Evolutionary conservation across 2,888 invertebrate genomes (phyloP), one percentile per base, ranked within the genome.

Genomic region (Scelioninae gen. 2): DNA sequence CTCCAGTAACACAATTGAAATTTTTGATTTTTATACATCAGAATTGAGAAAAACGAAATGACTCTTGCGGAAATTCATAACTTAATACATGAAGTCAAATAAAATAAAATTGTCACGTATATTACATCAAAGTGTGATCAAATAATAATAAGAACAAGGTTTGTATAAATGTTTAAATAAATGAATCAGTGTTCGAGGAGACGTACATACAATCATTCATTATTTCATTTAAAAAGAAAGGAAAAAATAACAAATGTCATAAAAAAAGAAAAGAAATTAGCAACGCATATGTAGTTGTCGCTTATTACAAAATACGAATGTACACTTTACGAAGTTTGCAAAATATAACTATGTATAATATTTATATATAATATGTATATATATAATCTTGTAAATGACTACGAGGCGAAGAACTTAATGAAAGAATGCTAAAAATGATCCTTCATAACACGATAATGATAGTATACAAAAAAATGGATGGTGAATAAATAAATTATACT

Each of bases 401-500:
- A 58, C 41, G 43, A 58, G 48, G 39, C 48, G 46, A 65, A 53
- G 33, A 53, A 58, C 35, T 2, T 57, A 48, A 50, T 58, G 35
- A 43, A 67, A 57, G 48, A 67, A 67, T 67, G 50, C 37, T n/a
- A 37, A 45, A 53, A 41, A 55, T 39, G 46, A 60, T 45, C 48
- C 57, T 50, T 50, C 58, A 22, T 41, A 39, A 48, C 6, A 35
- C 16, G 28, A 41, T 57, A 31, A 37, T 65, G 55, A 6, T 48
- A 35, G 41, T 43, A 31, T 68, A 60, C 41, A 58, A 68, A 64
- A 25, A 58, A 43, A 45, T 60, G 67, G n/a, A 35, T 58, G 43
- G 31, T 67, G 22, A 65, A 68, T 68, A 68, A 58, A 65, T 65
- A 65, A 65, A 18, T 65, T 46, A 64, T 37, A 18, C 37, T 64